Evolutionary conservation across 1,140 invertebrate species (phyloP).

Genomic region (Drosophila auraria): DNA sequence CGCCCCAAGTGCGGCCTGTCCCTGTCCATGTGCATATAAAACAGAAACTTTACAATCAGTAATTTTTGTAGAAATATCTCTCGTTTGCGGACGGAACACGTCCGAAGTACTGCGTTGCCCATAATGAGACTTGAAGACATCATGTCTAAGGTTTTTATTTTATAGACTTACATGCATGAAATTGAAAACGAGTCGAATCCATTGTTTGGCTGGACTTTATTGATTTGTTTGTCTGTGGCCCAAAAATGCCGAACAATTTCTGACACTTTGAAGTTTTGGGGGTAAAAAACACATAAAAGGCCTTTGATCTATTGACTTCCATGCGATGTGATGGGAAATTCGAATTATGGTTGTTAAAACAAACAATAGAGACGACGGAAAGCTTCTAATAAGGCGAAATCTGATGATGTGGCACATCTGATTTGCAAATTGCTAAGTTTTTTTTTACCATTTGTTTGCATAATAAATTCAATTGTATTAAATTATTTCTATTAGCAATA

Average conservation of each 20-base stretch:
- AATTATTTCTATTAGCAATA: too few species aligned
- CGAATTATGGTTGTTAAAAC: slow-evolving; percentile 3
- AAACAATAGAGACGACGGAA: background rate
- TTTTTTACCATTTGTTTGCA: too few species aligned
- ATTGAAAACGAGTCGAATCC: slow-evolving; percentile 36
- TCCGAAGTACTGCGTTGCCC: slow-evolving; percentile 26
- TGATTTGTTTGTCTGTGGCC: slow-evolving; percentile 54
- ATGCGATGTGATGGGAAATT: slow-evolving; percentile 7
- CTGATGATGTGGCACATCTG: too few species aligned
- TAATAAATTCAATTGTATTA: too few species aligned
- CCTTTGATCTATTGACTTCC: slow-evolving; percentile 60
- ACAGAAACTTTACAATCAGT: slow-evolving; percentile 42
- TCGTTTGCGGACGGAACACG: slow-evolving; percentile 19
- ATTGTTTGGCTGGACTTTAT: slow-evolving; percentile 58
- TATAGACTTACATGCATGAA: slow-evolving; percentile 31
- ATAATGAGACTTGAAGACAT: slow-evolving; percentile 44
- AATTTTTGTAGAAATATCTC: slow-evolving; percentile 13
- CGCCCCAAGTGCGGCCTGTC: slow-evolving; percentile 51
- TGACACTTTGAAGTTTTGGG: slow-evolving; percentile 64
- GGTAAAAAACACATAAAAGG: slow-evolving; percentile 57
- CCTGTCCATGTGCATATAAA: slow-evolving; percentile 29
- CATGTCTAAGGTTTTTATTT: slow-evolving; percentile 47
- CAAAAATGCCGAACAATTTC: slow-evolving; percentile 62
- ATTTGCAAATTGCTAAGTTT: too few species aligned
- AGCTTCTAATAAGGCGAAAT: background rate